phyloP scores from a whole-genome alignment of 37 sponge, comb jelly and placozoan genomes.

The Aphrocallistes beatrix region DNA sequence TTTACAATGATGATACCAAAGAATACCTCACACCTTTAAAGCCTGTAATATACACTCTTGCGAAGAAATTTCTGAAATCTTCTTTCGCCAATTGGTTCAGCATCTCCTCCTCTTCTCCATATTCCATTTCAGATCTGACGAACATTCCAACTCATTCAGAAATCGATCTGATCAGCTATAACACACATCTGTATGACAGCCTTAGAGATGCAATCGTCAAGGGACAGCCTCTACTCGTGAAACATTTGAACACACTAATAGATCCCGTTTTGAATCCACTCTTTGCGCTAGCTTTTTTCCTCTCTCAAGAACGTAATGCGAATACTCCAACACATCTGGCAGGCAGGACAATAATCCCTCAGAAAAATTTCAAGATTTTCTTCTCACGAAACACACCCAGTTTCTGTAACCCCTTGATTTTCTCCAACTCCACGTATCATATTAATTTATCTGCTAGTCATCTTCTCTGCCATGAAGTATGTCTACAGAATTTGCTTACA shows the following conservation, averaged over 20 bases:
- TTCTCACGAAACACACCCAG: background rate
- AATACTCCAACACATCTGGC: background rate
- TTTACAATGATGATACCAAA: background rate
- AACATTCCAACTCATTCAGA: background rate
- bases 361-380: background rate
- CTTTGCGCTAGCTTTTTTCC: background rate
- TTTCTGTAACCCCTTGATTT: background rate
- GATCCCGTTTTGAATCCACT: background rate
- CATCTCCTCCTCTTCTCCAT: conserved; percentile 9
- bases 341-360: background rate
- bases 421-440: background rate
- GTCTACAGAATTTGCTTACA: background rate
- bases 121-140: background rate
- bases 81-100: background rate
- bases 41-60: background rate
- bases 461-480: background rate
- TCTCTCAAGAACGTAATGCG: background rate
- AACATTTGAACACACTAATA: background rate
- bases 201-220: background rate
- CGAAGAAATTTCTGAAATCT: background rate
- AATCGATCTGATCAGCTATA: background rate
- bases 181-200: background rate
- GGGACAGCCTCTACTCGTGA: background rate
- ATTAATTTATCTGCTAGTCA: background rate
- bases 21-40: background rate